Base-by-base conservation (phyloP, 2,888 invertebrate species). In the Lamellibrachia satsuma region DNA sequence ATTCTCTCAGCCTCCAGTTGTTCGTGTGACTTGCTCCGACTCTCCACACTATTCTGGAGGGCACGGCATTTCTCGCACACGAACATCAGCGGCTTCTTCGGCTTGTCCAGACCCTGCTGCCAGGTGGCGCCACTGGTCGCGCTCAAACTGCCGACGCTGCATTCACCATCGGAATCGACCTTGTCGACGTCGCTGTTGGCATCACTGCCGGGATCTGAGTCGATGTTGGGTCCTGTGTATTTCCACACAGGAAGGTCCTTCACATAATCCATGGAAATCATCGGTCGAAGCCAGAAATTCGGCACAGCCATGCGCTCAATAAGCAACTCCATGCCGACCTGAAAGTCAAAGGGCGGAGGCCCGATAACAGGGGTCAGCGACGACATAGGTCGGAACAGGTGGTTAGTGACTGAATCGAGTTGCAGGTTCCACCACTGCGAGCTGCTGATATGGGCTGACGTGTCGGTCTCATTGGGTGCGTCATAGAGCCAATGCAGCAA, bases 211-310 rank as follows among this genome's bases (percentile, higher is more conserved):
- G 93, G 90, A 52, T 93, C 93, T 2, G 93, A 93, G 55, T 93
- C 93, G 11, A 93, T 91, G 22, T 52, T 90, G 11, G 91, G 91
- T 7, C 94, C 94, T 2, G 75, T 92, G 92, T 95, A 96, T 75
- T 95, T 95, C 97, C 97, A 97, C 3, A 96, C 95, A 4, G 97
- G 97, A 51, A 97, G 95, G 91, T 96, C 95, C 92, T 97, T 96
- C 52, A 97, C 96, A 94, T 97, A 97, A 92, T 97, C 97, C 57
- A 95, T 95, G 2, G 97, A 96, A 92, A 97, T 95, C 52, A 96
- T 95, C 6, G 96, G 97, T 92, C 96, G 96, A 57, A 97, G 95
- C 96, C 97, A 97, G 39, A 97, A 94, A 93, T 96, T 96, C n/a
- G 97, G 97, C 57, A 96, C 96, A 4, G 96, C 96, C 3, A 97